Evolutionary conservation across 1,140 invertebrate genomes (phyloP).

Genomic region (Myzus persicae): DNA sequence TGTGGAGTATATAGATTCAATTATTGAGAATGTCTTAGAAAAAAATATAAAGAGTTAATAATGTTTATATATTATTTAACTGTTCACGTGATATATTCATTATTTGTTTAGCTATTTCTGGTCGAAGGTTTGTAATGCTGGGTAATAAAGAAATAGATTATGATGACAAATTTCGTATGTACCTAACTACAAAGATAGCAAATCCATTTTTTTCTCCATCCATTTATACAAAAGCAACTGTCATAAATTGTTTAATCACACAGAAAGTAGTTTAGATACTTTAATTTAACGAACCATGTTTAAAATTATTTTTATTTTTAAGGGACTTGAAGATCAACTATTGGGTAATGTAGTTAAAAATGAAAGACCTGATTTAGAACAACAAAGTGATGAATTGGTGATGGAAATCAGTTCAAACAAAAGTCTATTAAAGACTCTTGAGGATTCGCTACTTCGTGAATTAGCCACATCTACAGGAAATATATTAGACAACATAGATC

Average conservation of each 20-base stretch:
- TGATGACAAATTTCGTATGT: constrained; percentile 84
- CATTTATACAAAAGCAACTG: constrained; percentile 82
- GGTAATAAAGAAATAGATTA: constrained; percentile 75
- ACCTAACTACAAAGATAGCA: constrained; percentile 85
- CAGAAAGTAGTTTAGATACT: constrained; percentile 66
- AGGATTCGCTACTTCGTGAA: constrained; percentile 83
- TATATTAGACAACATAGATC: constrained; percentile 88
- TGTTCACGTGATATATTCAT: too few relatives aligned
- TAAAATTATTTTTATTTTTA: constrained; percentile 62
- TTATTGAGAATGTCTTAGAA: constrained; percentile 85
- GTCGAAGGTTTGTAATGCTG: constrained; percentile 64
- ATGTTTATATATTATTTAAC: background rate
- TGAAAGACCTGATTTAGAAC: constrained; percentile 82
- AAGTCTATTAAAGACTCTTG: constrained; percentile 79
- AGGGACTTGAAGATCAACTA: constrained; percentile 88
- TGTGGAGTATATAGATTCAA: constrained; percentile 89
- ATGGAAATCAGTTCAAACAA: constrained; percentile 87
- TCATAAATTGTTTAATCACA: constrained; percentile 92
- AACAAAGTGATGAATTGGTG: constrained; percentile 83
- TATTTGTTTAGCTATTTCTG: constrained; percentile 35
- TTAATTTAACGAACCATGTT: background rate
- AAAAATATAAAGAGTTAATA: constrained; percentile 76
- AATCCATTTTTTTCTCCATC: constrained; percentile 86
- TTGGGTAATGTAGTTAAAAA: constrained; percentile 85
- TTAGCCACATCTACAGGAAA: constrained; percentile 84